Conservation (phyloP, 2,797 vertebrate species). For the Liparis tanakae region DNA sequence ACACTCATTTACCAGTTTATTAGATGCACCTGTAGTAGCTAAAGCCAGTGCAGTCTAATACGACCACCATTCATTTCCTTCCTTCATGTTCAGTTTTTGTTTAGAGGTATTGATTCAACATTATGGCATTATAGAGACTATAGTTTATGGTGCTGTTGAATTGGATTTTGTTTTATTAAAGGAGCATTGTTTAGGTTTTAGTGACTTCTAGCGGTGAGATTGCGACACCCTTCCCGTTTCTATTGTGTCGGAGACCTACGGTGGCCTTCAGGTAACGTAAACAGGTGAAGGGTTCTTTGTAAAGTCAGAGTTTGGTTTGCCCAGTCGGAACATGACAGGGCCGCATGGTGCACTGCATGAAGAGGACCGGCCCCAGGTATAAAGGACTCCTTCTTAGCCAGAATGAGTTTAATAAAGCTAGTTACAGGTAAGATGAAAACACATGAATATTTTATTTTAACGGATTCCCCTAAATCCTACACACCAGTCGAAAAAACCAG, state of each 20-base stretch:
- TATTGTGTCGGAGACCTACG: neutral
- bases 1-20: neutral
- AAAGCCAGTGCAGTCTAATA: neutral
- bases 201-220: neutral
- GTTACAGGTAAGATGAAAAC: neutral
- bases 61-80: neutral
- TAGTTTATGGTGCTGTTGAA: conserved; percentile 1
- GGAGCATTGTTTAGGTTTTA: too few relatives aligned
- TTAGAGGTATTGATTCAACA: conserved; percentile 1
- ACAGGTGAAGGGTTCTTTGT: neutral
- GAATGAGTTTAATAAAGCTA: neutral
- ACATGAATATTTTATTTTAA: neutral
- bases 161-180: neutral
- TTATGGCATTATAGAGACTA: neutral
- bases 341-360: neutral
- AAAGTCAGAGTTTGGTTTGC: neutral
- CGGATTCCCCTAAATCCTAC: neutral
- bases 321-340: neutral
- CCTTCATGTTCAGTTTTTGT: neutral
- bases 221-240: neutral
- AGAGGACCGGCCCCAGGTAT: neutral
- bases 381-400: neutral
- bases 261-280: neutral
- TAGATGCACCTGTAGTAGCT: neutral
- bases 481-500: neutral